A percentile compares a stretch with the other conserved stretches of the same genome.
Evolutionary conservation across 2,888 invertebrate species (phyloP).

Genomic region (Xestia xanthographa): DNA sequence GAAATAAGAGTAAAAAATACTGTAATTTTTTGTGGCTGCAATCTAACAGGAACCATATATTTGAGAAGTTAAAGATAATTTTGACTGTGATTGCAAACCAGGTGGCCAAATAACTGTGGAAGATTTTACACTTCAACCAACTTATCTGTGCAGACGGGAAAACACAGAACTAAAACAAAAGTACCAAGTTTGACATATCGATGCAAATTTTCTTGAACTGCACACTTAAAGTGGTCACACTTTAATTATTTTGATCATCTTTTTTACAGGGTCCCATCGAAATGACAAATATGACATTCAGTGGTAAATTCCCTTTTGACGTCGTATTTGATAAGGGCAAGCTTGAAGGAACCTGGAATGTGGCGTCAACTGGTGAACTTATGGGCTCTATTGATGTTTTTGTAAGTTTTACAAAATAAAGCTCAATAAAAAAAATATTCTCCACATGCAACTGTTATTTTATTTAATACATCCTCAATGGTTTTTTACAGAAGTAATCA

Average conservation of each 20-base stretch:
- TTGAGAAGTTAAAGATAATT: background rate
- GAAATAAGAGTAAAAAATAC: background rate
- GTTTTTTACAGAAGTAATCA: background rate
- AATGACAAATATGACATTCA: constrained; percentile 35
- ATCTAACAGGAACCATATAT: background rate
- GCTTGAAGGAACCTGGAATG: constrained; percentile 22
- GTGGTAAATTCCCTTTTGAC: constrained; percentile 34
- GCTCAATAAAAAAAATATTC: background rate
- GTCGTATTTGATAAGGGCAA: constrained; percentile 44
- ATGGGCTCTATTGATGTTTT: constrained; percentile 17
- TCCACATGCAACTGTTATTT: background rate
- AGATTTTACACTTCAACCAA: too few species aligned
- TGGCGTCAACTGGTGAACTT: constrained; percentile 11
- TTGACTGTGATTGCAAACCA: background rate
- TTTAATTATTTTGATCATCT: background rate
- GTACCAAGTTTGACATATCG: too few species aligned
- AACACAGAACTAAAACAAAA: too few species aligned
- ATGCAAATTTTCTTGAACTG: too few species aligned
- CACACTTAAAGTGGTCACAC: too few species aligned
- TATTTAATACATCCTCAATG: background rate
- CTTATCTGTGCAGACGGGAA: too few species aligned
- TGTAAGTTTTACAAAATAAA: constrained; percentile 19
- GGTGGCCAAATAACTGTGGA: background rate
- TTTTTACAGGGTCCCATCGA: constrained; percentile 36
- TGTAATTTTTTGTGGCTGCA: background rate